Conservation (phyloP, 2,888 invertebrate species). For the Platycnemis pennipes region DNA sequence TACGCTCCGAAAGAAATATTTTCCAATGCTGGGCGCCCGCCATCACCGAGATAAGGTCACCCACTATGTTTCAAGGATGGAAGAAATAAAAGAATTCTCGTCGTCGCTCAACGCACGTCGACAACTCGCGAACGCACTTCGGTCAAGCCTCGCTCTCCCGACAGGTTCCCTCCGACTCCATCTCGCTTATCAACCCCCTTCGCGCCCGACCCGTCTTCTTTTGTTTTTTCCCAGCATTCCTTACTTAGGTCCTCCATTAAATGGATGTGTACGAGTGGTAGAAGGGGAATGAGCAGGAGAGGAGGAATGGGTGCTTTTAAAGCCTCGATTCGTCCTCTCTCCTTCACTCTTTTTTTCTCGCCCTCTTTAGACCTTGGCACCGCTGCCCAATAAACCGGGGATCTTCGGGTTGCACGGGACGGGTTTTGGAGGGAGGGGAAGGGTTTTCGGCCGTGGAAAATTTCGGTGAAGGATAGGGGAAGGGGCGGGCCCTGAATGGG, state of each 20-base stretch:
- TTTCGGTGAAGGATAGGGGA: not conserved
- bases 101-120: not conserved
- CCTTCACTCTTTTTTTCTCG: not conserved
- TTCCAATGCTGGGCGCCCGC: not conserved
- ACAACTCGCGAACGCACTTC: not conserved
- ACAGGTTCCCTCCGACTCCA: not conserved
- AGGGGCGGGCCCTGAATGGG: not conserved
- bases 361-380: not conserved
- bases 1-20: not conserved
- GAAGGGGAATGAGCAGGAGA: no score
- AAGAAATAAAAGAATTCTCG: not conserved
- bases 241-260: constrained; percentile 38
- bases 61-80: not conserved
- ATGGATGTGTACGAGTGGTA: no score
- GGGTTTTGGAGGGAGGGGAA: not conserved
- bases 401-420: not conserved
- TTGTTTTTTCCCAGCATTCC: not conserved
- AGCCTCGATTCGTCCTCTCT: not conserved
- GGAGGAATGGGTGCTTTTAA: not conserved
- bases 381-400: constrained; percentile 40
- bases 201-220: not conserved
- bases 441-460: not conserved
- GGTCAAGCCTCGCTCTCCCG: not conserved
- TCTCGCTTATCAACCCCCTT: not conserved
- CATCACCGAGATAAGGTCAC: not conserved